A percentile compares a stretch with the other conserved stretches of the same genome.
phyloP scores from a whole-genome alignment of 1,140 invertebrate genomes.

The Cyclargus thomasi region DNA sequence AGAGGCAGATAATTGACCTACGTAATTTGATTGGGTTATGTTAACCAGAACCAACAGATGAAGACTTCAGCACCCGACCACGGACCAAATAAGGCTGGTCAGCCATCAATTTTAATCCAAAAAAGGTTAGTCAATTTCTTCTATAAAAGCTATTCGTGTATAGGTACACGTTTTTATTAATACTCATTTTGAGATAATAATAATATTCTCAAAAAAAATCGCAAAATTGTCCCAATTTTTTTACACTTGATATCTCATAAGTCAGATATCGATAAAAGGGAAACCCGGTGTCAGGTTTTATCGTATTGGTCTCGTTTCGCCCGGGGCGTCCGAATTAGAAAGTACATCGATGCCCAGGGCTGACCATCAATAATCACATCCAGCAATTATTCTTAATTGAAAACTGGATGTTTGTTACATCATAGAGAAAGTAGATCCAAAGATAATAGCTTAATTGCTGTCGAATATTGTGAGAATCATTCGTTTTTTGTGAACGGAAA shows the following conservation, averaged over 20 bases:
- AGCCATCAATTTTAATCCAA: too few relatives aligned
- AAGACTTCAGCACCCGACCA: too few relatives aligned
- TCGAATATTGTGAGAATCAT: conserved; percentile 11
- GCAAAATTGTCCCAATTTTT: background rate
- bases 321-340: conserved; percentile 11
- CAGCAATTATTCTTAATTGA: conserved; percentile 56
- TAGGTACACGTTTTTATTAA: too few relatives aligned
- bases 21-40: too few relatives aligned
- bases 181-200: too few relatives aligned
- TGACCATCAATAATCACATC: conserved; percentile 34
- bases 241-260: background rate
- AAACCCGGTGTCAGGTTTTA: background rate
- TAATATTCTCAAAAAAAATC: background rate
- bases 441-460: conserved; percentile 18
- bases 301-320: conserved; percentile 16
- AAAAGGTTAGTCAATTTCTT: too few relatives aligned
- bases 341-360: conserved; percentile 16
- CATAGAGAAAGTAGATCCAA: conserved; percentile 36
- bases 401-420: conserved; percentile 35
- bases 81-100: too few relatives aligned
- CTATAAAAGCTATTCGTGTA: too few relatives aligned
- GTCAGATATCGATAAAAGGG: conserved; percentile 2
- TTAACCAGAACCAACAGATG: too few relatives aligned
- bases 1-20: too few relatives aligned
- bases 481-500: background rate